phyloP scores from a whole-genome alignment of 2,113 vertebrate species.

The Ranitomeya variabilis region DNA sequence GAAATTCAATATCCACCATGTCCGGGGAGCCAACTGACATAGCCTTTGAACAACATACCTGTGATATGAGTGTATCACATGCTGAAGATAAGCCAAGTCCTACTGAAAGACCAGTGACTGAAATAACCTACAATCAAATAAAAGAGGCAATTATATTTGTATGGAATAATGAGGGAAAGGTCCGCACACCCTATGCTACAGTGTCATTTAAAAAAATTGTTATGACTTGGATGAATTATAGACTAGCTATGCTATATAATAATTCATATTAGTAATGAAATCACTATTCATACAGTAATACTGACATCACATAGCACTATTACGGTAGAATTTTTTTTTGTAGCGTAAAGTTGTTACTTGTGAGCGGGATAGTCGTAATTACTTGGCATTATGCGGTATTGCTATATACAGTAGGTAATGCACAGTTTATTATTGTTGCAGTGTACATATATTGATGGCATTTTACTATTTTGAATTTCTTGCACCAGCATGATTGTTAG shows the following conservation, averaged over 20 bases:
- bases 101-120: slow-evolving; percentile 75
- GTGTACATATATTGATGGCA: no score
- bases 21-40: neutral
- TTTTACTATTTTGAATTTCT: no score
- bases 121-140: slow-evolving; percentile 78
- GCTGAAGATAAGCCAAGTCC: slow-evolving; percentile 69
- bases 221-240: neutral
- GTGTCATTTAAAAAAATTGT: neutral
- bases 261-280: neutral
- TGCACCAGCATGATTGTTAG: no score
- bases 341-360: no score
- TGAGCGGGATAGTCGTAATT: no score
- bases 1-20: neutral
- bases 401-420: no score
- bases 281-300: no score
- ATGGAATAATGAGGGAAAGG: neutral
- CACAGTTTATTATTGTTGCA: no score
- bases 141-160: neutral
- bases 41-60: slow-evolving; percentile 63
- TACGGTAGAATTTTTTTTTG: no score
- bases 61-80: slow-evolving; percentile 76
- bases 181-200: neutral
- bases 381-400: no score
- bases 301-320: no score
- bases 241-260: neutral